These are phyloP conservation scores for Plotosus lineatus DNA, from an alignment of 2,113 vertebrate genomes.

Conservation along the genomic window DNA sequence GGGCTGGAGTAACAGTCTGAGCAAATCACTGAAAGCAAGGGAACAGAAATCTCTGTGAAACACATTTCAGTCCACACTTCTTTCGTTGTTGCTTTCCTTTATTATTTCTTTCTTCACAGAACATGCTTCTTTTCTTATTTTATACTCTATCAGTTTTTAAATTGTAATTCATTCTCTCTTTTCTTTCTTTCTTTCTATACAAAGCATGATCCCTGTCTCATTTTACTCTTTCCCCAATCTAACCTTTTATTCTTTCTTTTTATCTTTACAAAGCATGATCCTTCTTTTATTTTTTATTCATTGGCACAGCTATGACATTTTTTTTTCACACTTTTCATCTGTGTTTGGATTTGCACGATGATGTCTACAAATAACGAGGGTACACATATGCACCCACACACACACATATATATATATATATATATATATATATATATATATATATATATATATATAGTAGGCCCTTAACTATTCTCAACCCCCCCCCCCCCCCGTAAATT, in stretches of 20 bases:
- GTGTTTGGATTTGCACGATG: background rate
- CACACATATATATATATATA: too few species aligned
- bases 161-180: constrained; percentile 4
- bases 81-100: constrained; percentile 14
- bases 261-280: background rate
- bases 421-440: too few species aligned
- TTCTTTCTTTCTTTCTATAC: background rate
- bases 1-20: constrained; percentile 70
- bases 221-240: too few species aligned
- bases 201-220: too few species aligned
- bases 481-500: too few species aligned
- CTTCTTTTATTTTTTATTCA: background rate
- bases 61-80: constrained; percentile 66
- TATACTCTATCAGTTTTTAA: too few species aligned
- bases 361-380: background rate
- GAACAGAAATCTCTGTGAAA: constrained; percentile 73
- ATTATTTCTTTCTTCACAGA: background rate
- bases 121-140: background rate
- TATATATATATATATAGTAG: too few species aligned
- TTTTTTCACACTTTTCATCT: background rate
- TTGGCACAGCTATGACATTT: background rate
- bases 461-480: too few species aligned
- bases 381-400: too few species aligned
- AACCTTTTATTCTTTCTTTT: background rate
- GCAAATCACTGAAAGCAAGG: constrained; percentile 39